Evolutionary conservation across 1,140 invertebrate species (phyloP).

Genomic region (Drosophila repletoides): DNA sequence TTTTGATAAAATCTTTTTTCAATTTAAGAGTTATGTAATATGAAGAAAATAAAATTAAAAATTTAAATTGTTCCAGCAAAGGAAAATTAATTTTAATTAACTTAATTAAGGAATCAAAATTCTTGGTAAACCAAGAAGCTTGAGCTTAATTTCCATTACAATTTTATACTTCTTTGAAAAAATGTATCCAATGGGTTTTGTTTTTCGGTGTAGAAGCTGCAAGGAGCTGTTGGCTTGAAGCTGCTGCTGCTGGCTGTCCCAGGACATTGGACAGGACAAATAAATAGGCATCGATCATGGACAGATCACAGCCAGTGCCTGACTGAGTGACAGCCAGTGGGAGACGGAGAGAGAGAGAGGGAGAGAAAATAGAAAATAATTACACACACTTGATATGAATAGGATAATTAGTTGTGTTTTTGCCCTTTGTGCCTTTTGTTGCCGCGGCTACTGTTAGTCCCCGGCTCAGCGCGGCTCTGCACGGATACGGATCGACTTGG

Average conservation of each 20-base stretch:
- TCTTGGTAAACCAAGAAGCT: too few species aligned
- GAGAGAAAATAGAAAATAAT: constrained; percentile 45
- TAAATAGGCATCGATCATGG: constrained; percentile 50
- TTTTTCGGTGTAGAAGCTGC: neutral
- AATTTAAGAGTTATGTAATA: too few species aligned
- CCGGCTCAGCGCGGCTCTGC: constrained; percentile 17
- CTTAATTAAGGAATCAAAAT: too few species aligned
- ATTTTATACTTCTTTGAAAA: too few species aligned
- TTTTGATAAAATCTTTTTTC: too few species aligned
- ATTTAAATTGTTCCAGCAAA: too few species aligned
- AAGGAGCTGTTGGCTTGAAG: neutral
- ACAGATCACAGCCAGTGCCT: constrained; percentile 5
- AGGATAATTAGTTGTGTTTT: constrained; percentile 72
- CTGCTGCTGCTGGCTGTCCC: constrained; percentile 5
- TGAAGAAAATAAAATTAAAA: too few species aligned
- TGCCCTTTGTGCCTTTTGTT: constrained; percentile 64
- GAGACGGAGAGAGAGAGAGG: neutral
- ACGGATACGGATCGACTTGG: constrained; percentile 15
- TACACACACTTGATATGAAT: constrained; percentile 70
- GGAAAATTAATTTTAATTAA: too few species aligned
- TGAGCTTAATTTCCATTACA: too few species aligned
- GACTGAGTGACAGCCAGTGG: neutral
- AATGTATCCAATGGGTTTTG: too few species aligned
- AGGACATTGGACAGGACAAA: constrained; percentile 27
- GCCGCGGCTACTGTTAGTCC: constrained; percentile 58